These are phyloP conservation scores for Terrapene triunguis DNA, from an alignment of 2,113 vertebrate species.

Conservation along the genomic window DNA sequence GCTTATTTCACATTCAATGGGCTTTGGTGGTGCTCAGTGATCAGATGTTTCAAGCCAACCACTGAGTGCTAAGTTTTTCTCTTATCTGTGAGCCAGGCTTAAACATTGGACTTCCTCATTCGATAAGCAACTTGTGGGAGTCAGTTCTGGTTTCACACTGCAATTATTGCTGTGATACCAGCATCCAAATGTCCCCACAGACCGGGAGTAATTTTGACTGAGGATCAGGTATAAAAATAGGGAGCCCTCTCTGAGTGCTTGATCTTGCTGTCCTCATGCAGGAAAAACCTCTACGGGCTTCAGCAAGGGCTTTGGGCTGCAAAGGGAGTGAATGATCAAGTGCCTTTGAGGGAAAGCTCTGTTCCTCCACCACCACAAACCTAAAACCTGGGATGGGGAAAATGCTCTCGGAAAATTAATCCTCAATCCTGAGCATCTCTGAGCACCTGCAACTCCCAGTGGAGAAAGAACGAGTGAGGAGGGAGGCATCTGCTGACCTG, in stretches of 20 bases:
- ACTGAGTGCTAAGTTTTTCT: neutral
- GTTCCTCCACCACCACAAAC: neutral
- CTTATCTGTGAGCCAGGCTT: neutral
- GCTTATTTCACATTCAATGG: fast-evolving
- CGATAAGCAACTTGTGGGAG: neutral
- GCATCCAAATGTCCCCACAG: neutral
- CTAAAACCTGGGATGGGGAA: neutral
- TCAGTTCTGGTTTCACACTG: neutral
- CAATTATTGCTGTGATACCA: neutral
- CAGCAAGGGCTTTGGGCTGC: neutral
- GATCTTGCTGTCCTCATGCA: neutral
- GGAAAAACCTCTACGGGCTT: neutral
- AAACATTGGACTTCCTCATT: neutral
- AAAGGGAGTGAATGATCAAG: neutral
- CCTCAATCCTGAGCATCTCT: neutral
- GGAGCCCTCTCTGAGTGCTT: neutral
- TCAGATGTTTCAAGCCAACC: neutral
- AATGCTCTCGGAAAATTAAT: neutral
- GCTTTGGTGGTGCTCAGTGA: neutral
- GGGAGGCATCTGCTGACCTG: conserved; percentile 82
- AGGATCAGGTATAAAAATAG: neutral
- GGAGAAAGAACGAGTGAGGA: neutral
- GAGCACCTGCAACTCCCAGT: neutral
- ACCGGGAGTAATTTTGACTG: neutral
- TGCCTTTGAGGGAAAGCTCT: neutral